Conservation (phyloP, 2,113 vertebrate genomes). For the Sterrhoptilus dennistouni region DNA sequence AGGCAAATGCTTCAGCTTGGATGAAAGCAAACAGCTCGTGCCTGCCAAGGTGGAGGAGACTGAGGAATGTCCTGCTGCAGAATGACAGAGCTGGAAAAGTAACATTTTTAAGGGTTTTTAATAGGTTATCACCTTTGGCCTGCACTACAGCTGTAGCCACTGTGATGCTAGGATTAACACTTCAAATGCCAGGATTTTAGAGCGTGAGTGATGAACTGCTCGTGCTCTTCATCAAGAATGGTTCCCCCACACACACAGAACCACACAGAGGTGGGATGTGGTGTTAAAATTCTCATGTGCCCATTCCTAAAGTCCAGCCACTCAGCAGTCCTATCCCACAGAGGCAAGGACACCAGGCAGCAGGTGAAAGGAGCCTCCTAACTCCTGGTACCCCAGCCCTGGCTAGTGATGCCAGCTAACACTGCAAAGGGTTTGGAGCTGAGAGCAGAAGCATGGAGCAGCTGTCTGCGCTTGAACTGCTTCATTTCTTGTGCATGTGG, state of each 20-base stretch:
- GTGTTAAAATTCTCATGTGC: not conserved
- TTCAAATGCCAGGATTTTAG: not conserved
- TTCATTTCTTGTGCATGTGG: rapidly evolving
- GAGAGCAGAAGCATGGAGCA: not conserved
- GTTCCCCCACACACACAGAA: not conserved
- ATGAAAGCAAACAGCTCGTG: not conserved
- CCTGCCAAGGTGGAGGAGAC: rapidly evolving
- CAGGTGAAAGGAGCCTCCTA: not conserved
- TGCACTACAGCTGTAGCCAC: not conserved
- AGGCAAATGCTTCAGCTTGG: not conserved
- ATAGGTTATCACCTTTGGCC: not conserved
- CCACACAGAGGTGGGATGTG: not conserved
- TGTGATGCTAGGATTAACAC: not conserved
- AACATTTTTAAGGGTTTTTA: not conserved
- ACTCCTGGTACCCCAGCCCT: not conserved
- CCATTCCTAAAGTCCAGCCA: rapidly evolving
- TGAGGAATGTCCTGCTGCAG: not conserved
- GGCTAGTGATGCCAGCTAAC: not conserved
- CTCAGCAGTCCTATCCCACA: not conserved
- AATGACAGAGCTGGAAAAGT: not conserved
- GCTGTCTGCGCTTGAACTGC: not conserved
- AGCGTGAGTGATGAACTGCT: not conserved
- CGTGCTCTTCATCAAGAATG: not conserved
- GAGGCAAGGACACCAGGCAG: not conserved
- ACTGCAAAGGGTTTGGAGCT: not conserved